A percentile compares a stretch with the other conserved stretches of the same genome.
Conservation (phyloP, 2,113 vertebrate genomes). For the Lepisosteus osseus region DNA sequence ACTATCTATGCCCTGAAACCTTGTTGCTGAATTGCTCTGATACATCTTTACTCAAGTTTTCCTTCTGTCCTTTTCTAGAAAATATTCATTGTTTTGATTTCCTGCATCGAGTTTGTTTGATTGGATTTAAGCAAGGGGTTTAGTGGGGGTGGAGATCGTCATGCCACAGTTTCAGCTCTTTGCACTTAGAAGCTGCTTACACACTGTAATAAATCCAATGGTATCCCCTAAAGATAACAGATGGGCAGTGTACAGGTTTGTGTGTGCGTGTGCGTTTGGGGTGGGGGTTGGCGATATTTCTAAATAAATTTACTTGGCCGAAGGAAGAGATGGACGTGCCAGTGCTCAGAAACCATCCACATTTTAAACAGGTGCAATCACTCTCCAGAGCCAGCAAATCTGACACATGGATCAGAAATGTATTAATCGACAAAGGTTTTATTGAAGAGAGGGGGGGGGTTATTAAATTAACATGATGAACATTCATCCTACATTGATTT, state of each 20-base stretch:
- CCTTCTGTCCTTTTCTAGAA: too few species aligned
- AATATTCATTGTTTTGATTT: too few species aligned
- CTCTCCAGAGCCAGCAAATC: constrained; percentile 15
- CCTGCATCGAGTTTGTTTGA: constrained; percentile 33
- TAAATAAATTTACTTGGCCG: constrained; percentile 56
- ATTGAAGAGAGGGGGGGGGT: constrained; percentile 21
- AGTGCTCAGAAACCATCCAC: constrained; percentile 46
- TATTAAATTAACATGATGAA: too few species aligned
- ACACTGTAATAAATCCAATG: constrained; percentile 49
- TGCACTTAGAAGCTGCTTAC: constrained; percentile 51
- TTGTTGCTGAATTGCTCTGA: too few species aligned
- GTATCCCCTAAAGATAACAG: constrained; percentile 59
- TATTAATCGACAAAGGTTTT: neutral
- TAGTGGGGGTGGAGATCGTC: constrained; percentile 38
- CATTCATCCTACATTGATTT: too few species aligned
- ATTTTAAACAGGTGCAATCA: constrained; percentile 49
- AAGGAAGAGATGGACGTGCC: constrained; percentile 38
- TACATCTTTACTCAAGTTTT: too few species aligned
- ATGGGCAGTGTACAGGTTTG: constrained; percentile 48
- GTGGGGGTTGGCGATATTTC: constrained; percentile 30
- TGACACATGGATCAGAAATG: neutral
- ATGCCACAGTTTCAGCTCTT: constrained; percentile 38
- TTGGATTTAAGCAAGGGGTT: constrained; percentile 46
- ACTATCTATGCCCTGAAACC: too few species aligned
- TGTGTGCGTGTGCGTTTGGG: constrained; percentile 2